Evolutionary conservation across 2,113 vertebrate genomes (phyloP), one percentile per base, ranked within the genome.

Genomic region (Strigops habroptila): DNA sequence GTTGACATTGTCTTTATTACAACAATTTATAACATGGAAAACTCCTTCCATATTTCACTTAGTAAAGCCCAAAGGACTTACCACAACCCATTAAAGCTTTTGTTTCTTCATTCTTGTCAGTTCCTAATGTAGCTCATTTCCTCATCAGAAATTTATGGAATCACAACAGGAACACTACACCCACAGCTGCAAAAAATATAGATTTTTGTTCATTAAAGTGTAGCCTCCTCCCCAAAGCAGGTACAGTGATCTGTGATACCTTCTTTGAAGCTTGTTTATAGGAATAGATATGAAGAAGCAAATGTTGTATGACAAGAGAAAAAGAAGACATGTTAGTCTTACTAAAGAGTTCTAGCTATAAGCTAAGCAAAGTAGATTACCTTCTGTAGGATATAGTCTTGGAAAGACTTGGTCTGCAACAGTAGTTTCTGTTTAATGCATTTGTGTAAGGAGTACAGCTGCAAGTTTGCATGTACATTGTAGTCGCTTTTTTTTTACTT

Each of bases 31-130:
- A 48, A 44, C 14, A n/a, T 11, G 4, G 31, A 79, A 62, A 63
- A 71, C 6, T 49, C 4, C 8, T 69, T 68, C 63, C 18, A 9
- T 71, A 60, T 77, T 81, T 91, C 22, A 27, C 7, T 49, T n/a
- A n/a, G 51, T 62, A 82, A 27, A 82, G 71, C 8, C 5, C 18
- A 63, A 88, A 91, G 23, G 41, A 76, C 27, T 62, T 74, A 24
- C 28, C 17, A 59, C 12, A 89, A 48, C 6, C 7, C 18, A 21
- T n/a, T 46, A 5, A 9, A 73, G 3, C 1, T 53, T 93, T 63
- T 59, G 6, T 5, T 18, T 73, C 35, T 73, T 18, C 0, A 0
- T 64, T 93, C 9, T 33, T 69, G 11, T 64, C 33, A 46, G 9
- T 51, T 60, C 10, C 8, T 68, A 84, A 14, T 11, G n/a, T 43